Conservation (phyloP, 2,797 vertebrate genomes). For the Eulemur coronatus region DNA sequence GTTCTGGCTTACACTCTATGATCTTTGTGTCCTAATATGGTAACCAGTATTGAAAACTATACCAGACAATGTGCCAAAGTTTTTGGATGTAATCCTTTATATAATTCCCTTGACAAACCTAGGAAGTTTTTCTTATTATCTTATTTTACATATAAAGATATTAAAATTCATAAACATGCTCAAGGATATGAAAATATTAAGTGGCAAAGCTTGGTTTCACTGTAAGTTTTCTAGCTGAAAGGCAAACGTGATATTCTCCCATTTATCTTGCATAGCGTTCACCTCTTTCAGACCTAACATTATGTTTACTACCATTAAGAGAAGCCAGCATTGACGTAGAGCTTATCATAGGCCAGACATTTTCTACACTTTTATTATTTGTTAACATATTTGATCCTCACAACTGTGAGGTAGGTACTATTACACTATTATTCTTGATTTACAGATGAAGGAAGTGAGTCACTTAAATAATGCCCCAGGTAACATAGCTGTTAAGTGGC, state of each 20-base stretch:
- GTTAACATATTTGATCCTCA: not conserved
- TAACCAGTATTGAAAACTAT: not conserved
- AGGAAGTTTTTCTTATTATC: not conserved
- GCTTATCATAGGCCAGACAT: not conserved
- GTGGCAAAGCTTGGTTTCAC: not conserved
- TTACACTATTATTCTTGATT: not conserved
- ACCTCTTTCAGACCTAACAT: not conserved
- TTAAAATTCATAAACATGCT: not conserved
- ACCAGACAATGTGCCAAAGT: not conserved
- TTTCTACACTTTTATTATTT: not conserved
- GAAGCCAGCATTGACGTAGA: not conserved
- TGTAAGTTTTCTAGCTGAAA: not conserved
- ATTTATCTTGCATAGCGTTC: not conserved
- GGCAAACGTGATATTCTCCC: not conserved
- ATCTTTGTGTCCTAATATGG: not conserved
- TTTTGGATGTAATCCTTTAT: not conserved
- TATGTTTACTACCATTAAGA: not conserved
- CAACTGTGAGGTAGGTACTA: not conserved
- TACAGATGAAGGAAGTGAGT: not conserved
- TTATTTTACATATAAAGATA: not conserved
- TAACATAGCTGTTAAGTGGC: not conserved
- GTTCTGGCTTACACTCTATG: not conserved
- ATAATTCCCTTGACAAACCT: not conserved
- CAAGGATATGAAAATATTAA: not conserved
- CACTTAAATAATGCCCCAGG: not conserved